A percentile compares a stretch with the other conserved stretches of the same genome.
Evolutionary conservation across 2,888 invertebrate species (phyloP).

Genomic region (Reticulitermes lucifugus): DNA sequence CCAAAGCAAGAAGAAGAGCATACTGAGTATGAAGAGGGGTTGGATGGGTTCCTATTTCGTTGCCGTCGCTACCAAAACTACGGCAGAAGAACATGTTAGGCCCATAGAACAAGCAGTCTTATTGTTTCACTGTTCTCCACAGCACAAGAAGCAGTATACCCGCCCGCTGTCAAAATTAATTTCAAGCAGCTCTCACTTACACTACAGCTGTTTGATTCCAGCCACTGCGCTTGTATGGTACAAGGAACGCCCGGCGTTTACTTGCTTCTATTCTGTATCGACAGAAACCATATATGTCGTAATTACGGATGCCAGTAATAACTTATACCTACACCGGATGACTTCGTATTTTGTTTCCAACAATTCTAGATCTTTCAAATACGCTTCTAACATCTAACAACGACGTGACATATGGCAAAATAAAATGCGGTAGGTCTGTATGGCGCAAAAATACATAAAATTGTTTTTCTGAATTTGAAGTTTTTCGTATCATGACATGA

Average conservation of each 20-base stretch:
- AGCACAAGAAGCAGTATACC: slow-evolving; percentile 12
- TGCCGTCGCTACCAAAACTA: slow-evolving; percentile 36
- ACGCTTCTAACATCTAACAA: too few relatives aligned
- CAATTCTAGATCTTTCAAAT: too few relatives aligned
- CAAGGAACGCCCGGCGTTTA: background rate
- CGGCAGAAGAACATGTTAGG: slow-evolving; percentile 29
- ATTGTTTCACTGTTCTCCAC: slow-evolving; percentile 36
- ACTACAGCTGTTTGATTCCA: slow-evolving; percentile 24
- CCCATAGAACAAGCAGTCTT: slow-evolving; percentile 28
- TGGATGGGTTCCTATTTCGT: slow-evolving; percentile 38
- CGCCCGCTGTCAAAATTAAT: slow-evolving; percentile 39
- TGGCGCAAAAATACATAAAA: too few relatives aligned
- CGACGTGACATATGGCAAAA: too few relatives aligned
- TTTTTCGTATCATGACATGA: too few relatives aligned
- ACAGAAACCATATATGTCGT: background rate
- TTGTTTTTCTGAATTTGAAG: too few relatives aligned
- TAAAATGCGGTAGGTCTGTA: too few relatives aligned
- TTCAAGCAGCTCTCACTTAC: slow-evolving; percentile 15
- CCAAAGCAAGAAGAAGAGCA: slow-evolving; percentile 20
- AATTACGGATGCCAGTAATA: background rate
- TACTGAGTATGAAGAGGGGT: background rate
- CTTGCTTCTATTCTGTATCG: background rate
- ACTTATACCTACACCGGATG: too few relatives aligned
- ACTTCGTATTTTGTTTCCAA: too few relatives aligned
- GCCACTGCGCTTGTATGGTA: background rate